phyloP scores from a whole-genome alignment of 2,113 vertebrate genomes.

The Lipophrys pholis region DNA sequence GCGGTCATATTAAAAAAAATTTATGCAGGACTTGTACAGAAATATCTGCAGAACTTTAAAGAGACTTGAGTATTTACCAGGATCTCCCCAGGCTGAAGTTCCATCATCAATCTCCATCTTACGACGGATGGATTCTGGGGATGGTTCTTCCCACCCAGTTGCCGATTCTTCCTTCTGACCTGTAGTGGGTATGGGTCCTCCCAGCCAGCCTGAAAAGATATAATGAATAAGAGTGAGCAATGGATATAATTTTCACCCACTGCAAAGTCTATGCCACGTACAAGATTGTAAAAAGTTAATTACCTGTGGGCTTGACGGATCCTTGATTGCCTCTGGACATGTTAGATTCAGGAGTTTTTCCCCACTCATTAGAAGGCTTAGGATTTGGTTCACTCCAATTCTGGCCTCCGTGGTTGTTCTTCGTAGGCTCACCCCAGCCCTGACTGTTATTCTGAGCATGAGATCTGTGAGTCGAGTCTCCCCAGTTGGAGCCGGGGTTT shows the following conservation, averaged over 20 bases:
- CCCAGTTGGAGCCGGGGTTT: constrained; percentile 86
- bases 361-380: constrained; percentile 89
- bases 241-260: neutral
- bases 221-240: constrained; percentile 13
- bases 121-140: constrained; percentile 94
- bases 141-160: constrained; percentile 97
- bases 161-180: constrained; percentile 88
- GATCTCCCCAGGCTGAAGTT: constrained; percentile 97
- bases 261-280: neutral
- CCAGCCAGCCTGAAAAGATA: constrained; percentile 86
- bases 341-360: constrained; percentile 86
- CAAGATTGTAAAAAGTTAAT: neutral
- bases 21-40: too few species aligned
- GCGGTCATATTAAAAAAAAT: neutral
- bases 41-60: constrained; percentile 71
- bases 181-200: constrained; percentile 87
- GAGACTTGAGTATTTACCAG: constrained; percentile 69
- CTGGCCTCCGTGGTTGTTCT: constrained; percentile 84
- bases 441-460: constrained; percentile 82
- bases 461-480: constrained; percentile 84
- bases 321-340: constrained; percentile 63
- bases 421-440: constrained; percentile 89
- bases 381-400: constrained; percentile 87
- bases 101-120: constrained; percentile 98
- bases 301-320: constrained; percentile 82